Conservation (phyloP, 35 echinoderm and acorn worm species). For the Apostichopus californicus region DNA sequence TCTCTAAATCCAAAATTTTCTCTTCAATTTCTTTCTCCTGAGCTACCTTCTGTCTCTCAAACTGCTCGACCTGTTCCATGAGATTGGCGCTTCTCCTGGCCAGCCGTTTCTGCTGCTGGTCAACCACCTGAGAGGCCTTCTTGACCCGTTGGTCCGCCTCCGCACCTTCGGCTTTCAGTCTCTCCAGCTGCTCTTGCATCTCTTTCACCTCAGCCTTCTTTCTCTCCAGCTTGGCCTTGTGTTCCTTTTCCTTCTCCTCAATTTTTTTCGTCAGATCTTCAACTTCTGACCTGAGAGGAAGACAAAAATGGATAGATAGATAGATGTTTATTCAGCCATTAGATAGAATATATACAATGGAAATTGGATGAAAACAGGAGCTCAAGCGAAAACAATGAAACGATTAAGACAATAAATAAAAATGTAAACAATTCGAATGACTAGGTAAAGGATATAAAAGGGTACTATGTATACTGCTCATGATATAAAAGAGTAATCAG, state of each 20-base stretch:
- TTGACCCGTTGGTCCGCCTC: conserved; percentile 63
- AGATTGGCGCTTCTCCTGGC: conserved; percentile 74
- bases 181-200: conserved; percentile 58
- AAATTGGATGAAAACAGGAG: no score
- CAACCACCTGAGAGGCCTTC: conserved; percentile 56
- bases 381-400: no score
- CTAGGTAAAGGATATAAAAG: no score
- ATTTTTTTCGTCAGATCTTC: conserved; percentile 73
- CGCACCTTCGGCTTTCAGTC: conserved; percentile 59
- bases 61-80: conserved; percentile 78
- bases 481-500: no score
- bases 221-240: conserved; percentile 56
- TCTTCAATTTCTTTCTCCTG: conserved; percentile 57
- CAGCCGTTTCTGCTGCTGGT: conserved; percentile 69
- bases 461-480: no score
- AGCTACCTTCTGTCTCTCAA: conserved; percentile 67
- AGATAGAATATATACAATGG: no score
- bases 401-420: no score
- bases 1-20: conserved; percentile 49
- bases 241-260: conserved; percentile 49
- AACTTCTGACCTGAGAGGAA: conserved; percentile 69
- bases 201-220: conserved; percentile 55
- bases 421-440: no score
- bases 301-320: no score
- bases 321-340: no score